These are phyloP conservation scores for Daktulosphaira vitifoliae DNA, from an alignment of 1,140 invertebrate genomes.

Conservation along the genomic window DNA sequence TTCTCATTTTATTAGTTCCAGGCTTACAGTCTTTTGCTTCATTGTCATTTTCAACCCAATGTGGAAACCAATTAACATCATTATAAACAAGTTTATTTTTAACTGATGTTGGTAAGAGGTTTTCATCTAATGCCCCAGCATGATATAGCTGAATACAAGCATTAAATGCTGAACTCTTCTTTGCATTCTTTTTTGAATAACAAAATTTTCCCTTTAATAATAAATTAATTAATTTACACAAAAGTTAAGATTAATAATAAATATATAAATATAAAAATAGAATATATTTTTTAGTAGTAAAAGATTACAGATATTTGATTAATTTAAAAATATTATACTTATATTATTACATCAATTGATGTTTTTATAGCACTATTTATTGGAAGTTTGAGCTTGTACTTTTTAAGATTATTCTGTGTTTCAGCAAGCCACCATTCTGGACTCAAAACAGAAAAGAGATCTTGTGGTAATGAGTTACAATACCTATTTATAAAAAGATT, in stretches of 20 bases:
- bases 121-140: slow-evolving; percentile 65
- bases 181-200: slow-evolving; percentile 56
- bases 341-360: slow-evolving; percentile 36
- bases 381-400: slow-evolving; percentile 35
- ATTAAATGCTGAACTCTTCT: slow-evolving; percentile 69
- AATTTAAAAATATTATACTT: not conserved
- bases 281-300: not conserved
- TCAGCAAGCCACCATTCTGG: slow-evolving; percentile 35
- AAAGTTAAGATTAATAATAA: not conserved
- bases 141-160: slow-evolving; percentile 62
- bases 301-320: not conserved
- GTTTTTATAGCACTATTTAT: slow-evolving; percentile 33
- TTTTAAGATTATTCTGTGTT: not conserved
- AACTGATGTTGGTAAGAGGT: slow-evolving; percentile 59
- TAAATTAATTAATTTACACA: not conserved
- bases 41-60: slow-evolving; percentile 48
- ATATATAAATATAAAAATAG: too few species aligned
- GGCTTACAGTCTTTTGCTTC: slow-evolving; percentile 43
- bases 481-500: slow-evolving; percentile 49
- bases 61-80: slow-evolving; percentile 43
- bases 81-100: slow-evolving; percentile 31
- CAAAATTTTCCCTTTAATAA: slow-evolving; percentile 53
- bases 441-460: slow-evolving; percentile 16
- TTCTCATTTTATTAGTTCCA: slow-evolving; percentile 62
- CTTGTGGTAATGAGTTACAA: slow-evolving; percentile 50